phyloP scores from a whole-genome alignment of 2,888 invertebrate species.

The Amblyteles armatorius region DNA sequence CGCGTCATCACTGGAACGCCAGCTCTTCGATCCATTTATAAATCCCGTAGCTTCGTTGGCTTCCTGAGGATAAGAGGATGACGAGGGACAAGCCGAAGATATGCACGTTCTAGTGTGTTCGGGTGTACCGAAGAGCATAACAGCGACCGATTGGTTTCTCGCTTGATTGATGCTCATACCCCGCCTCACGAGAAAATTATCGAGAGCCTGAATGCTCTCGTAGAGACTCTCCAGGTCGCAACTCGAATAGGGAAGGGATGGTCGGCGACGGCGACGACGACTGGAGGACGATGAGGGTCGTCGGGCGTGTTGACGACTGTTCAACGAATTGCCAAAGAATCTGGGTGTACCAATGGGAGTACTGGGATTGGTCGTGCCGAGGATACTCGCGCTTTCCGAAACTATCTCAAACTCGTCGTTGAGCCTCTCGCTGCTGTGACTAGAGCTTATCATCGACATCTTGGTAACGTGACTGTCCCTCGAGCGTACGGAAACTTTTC shows the following conservation, averaged over 20 bases:
- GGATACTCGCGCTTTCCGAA: constrained; percentile 74
- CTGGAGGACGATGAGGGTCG: constrained; percentile 18
- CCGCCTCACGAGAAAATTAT: constrained; percentile 76
- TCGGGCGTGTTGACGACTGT: neutral
- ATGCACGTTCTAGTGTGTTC: constrained; percentile 65
- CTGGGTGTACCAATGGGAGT: constrained; percentile 61
- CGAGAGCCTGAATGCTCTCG: constrained; percentile 78
- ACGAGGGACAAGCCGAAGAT: constrained; percentile 35
- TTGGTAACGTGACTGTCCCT: constrained; percentile 75
- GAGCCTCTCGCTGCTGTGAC: constrained; percentile 76
- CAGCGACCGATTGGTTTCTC: constrained; percentile 68
- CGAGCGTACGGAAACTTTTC: constrained; percentile 74
- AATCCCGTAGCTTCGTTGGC: constrained; percentile 62
- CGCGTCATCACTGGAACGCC: constrained; percentile 74
- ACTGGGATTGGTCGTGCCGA: constrained; percentile 50
- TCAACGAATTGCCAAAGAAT: constrained; percentile 26
- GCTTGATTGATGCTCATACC: constrained; percentile 47
- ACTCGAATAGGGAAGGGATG: constrained; percentile 68
- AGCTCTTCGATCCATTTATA: constrained; percentile 65
- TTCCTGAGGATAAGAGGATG: constrained; percentile 35
- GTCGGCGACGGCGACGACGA: constrained; percentile 45
- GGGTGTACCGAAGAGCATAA: constrained; percentile 75
- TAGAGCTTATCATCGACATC: constrained; percentile 72
- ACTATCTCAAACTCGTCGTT: constrained; percentile 77
- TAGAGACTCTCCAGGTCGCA: constrained; percentile 78